phyloP scores from a whole-genome alignment of 2,888 invertebrate species.

The Agrilus biguttatus region DNA sequence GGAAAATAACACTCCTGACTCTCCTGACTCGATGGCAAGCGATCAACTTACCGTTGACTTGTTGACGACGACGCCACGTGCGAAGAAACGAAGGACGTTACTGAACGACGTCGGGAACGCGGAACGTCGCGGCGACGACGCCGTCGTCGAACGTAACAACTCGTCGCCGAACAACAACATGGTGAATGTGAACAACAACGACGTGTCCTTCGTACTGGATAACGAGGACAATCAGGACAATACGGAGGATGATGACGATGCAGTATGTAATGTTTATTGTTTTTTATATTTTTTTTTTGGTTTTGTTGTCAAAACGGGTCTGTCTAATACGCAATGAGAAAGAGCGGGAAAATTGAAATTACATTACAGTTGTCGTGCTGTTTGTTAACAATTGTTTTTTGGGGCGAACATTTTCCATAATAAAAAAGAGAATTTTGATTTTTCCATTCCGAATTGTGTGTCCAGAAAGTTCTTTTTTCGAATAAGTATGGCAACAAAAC shows the following conservation, averaged over 20 bases:
- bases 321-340: no score
- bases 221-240: slow-evolving; percentile 26
- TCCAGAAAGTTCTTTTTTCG: no score
- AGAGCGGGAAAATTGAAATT: no score
- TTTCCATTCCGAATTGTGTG: no score
- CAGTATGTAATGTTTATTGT: slow-evolving; percentile 19
- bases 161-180: slow-evolving; percentile 20
- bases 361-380: no score
- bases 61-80: slow-evolving; percentile 24
- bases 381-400: no score
- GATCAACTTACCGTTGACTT: slow-evolving; percentile 30
- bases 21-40: slow-evolving; percentile 29
- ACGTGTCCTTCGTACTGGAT: slow-evolving; percentile 34
- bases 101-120: slow-evolving; percentile 13
- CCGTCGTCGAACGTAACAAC: slow-evolving; percentile 1
- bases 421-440: no score
- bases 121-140: slow-evolving; percentile 10
- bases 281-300: not conserved
- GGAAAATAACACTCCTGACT: slow-evolving; percentile 28
- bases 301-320: no score
- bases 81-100: slow-evolving; percentile 23
- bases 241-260: slow-evolving; percentile 25
- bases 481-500: no score
- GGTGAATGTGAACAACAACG: slow-evolving; percentile 28
- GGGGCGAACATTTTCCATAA: no score